These are phyloP conservation scores for Pectinophora gossypiella DNA, from an alignment of 1,140 invertebrate species.

Conservation along the genomic window DNA sequence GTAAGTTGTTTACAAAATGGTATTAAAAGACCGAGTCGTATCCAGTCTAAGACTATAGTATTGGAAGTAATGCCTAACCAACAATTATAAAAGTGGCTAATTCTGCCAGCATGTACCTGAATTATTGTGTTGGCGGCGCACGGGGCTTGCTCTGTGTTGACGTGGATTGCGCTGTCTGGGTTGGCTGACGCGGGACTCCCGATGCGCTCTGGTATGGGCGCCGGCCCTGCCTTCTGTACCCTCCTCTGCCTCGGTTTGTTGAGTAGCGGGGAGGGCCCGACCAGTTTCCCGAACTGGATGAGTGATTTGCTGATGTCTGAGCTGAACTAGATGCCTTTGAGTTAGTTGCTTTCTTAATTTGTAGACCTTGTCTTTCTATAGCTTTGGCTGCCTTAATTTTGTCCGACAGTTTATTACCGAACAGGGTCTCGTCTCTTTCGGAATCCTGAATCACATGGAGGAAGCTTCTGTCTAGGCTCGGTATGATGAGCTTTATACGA, in stretches of 20 bases:
- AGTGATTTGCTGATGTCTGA: not conserved
- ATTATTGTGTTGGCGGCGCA: too few species aligned
- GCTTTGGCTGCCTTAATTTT: slow-evolving; percentile 3
- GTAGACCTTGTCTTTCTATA: not conserved
- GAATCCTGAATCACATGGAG: not conserved
- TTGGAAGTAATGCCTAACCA: too few species aligned
- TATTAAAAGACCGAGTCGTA: too few species aligned
- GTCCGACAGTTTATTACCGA: slow-evolving; percentile 1
- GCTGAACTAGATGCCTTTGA: not conserved
- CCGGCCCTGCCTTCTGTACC: not conserved
- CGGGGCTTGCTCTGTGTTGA: too few species aligned
- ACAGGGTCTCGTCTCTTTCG: not conserved
- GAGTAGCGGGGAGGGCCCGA: not conserved
- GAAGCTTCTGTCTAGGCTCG: not conserved
- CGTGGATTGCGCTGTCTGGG: too few species aligned
- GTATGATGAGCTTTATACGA: not conserved
- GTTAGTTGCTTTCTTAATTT: not conserved
- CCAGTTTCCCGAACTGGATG: not conserved
- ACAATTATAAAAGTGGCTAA: too few species aligned
- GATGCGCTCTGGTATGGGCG: too few species aligned
- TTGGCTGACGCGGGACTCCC: too few species aligned
- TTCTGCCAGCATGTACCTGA: too few species aligned
- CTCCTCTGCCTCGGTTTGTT: not conserved
- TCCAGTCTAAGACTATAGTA: too few species aligned
- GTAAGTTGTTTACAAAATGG: too few species aligned